Percentiles rank a stretch among this genome's conserved stretches.
phyloP scores from a whole-genome alignment of 1,140 invertebrate genomes.

The Drosophila littoralis region DNA sequence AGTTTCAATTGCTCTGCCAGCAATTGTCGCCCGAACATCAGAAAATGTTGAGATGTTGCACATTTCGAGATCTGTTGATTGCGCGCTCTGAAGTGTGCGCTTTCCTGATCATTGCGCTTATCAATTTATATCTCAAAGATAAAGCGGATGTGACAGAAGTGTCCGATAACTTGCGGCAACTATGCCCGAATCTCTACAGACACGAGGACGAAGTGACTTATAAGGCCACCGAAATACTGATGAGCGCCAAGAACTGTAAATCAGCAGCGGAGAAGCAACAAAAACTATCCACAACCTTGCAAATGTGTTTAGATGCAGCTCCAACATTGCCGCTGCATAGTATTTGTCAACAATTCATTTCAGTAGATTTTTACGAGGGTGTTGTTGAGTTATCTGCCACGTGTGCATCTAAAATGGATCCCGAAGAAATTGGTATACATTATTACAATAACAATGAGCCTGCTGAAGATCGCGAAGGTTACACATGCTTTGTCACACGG shows the following conservation, averaged over 20 bases:
- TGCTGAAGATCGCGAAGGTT: constrained; percentile 90
- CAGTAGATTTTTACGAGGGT: constrained; percentile 92
- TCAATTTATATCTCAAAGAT: constrained; percentile 96
- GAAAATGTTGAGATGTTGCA: constrained; percentile 86
- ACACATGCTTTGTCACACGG: constrained; percentile 86
- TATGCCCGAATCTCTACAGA: constrained; percentile 97
- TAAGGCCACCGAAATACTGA: constrained; percentile 96
- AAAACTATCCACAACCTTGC: constrained; percentile 91
- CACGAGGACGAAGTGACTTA: constrained; percentile 97
- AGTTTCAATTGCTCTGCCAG: constrained; percentile 93
- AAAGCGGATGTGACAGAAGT: constrained; percentile 97
- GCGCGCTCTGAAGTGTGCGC: constrained; percentile 93
- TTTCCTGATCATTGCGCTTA: constrained; percentile 90
- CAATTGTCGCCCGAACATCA: constrained; percentile 87
- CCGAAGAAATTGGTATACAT: constrained; percentile 93
- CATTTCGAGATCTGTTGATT: constrained; percentile 92
- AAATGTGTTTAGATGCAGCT: constrained; percentile 90
- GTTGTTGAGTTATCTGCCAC: constrained; percentile 94
- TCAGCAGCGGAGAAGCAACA: constrained; percentile 90
- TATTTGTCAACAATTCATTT: constrained; percentile 86
- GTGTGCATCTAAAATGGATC: constrained; percentile 94
- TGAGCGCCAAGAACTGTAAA: constrained; percentile 89
- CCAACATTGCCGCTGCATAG: constrained; percentile 78
- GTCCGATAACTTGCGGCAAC: constrained; percentile 93
- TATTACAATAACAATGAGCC: constrained; percentile 95